Base-by-base conservation (phyloP, 2,113 vertebrate species). In the Psilopsiagon aurifrons region DNA sequence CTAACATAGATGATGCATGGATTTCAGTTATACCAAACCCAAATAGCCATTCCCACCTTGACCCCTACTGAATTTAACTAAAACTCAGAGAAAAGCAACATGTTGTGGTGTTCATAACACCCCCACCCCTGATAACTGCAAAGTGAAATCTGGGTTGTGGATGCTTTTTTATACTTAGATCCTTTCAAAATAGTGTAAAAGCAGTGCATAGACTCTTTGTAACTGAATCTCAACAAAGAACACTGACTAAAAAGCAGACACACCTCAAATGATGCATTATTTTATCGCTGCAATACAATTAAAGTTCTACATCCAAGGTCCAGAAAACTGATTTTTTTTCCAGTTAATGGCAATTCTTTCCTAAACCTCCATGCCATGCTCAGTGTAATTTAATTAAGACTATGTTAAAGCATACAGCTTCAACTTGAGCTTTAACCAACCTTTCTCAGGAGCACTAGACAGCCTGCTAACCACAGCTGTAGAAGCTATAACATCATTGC, bases 41-140 rank as follows among this genome's bases (percentile, higher is more conserved):
- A 41, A 69, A 29, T 24, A 68, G 9, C 10, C 27, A 29, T 33
- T 17, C 8, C 11, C 15, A 31, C 33, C 63, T 55, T 68, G 25
- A 29, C 37, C 47, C 31, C 29, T 52, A 7, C 7, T n/a, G 17
- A 14, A n/a, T 12, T 59, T 59, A 29, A 64, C 7, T 46, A 75
- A 33, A 22, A 55, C 13, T 41, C 41, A 29, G 35, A 52, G 68
- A n/a, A 91, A 64, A 59, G 49, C 37, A 47, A 20, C 35, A 27
- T 11, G 3, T 37, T 31, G 37, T 0, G 0, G 28, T 37, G 8
- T 59, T 80, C 3, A 5, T 24, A 66, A 43, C 31, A 39, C 8
- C 17, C 18, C 22, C 2, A 2, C 18, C 39, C 29, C 44, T 27
- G 25, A 59, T 64, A 90, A 67, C 3, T 31, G 6, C 41, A 51